Percentiles rank a stretch among this genome's conserved stretches.
Conservation (phyloP, 2,888 invertebrate genomes). For the Diarsia brunnea region DNA sequence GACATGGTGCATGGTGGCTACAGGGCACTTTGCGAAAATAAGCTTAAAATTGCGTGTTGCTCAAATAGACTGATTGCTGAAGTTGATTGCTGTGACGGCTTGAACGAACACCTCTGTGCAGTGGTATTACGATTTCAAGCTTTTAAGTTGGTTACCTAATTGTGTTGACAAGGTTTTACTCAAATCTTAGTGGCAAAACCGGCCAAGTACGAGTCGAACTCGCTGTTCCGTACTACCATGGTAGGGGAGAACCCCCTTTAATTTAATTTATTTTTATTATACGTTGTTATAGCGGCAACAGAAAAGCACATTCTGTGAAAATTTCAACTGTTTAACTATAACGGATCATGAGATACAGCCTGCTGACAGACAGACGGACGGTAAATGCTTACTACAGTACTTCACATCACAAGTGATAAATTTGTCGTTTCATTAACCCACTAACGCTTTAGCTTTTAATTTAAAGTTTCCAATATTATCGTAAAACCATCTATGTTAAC, state of each 20-base stretch:
- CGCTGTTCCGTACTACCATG: neutral
- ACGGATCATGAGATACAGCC: no score
- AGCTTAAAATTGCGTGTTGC: constrained; percentile 45
- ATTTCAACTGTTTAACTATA: neutral
- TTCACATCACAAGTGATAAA: neutral
- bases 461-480: constrained; percentile 6
- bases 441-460: neutral
- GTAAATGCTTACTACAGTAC: no score
- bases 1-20: constrained; percentile 35
- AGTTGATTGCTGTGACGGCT: constrained; percentile 8
- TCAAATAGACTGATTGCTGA: constrained; percentile 33
- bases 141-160: neutral
- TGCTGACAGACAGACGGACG: no score
- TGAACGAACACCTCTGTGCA: constrained; percentile 1
- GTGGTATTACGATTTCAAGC: neutral
- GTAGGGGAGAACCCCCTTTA: neutral
- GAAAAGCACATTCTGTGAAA: neutral
- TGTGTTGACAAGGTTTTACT: neutral
- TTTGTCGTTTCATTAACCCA: neutral
- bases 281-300: neutral
- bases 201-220: neutral
- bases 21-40: constrained; percentile 56
- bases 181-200: neutral
- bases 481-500: constrained; percentile 20
- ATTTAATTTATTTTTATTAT: neutral